Evolutionary conservation across 2,113 vertebrate genomes (phyloP).

Genomic region (Bothrops jararaca): DNA sequence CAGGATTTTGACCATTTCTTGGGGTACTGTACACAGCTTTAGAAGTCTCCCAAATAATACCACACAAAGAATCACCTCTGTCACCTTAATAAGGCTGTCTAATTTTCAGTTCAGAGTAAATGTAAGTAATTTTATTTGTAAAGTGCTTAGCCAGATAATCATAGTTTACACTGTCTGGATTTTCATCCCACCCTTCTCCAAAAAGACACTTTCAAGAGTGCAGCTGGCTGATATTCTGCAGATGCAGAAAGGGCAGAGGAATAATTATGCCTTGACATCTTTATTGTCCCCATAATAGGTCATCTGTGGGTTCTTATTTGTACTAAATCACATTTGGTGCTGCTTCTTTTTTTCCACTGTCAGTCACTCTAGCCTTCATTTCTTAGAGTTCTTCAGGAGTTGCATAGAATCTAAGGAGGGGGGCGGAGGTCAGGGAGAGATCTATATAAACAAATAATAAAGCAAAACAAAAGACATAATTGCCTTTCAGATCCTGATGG

Average conservation of each 20-base stretch:
- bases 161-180: neutral
- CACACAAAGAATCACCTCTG: neutral
- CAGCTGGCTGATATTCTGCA: neutral
- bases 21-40: neutral
- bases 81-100: neutral
- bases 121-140: neutral
- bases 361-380: neutral
- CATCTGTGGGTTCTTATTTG: neutral
- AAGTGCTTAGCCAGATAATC: neutral
- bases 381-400: neutral
- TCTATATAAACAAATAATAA: neutral
- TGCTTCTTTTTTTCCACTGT: neutral
- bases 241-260: neutral
- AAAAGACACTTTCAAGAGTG: neutral
- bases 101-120: neutral
- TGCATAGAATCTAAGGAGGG: neutral
- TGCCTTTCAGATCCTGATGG: neutral
- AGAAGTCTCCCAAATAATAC: neutral
- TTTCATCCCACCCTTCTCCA: neutral
- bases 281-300: neutral
- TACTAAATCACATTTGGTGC: neutral
- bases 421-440: neutral
- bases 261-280: neutral
- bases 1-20: neutral
- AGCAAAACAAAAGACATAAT: neutral